Evolutionary conservation across 2,888 invertebrate genomes (phyloP).

Genomic region (Myopa testacea): DNA sequence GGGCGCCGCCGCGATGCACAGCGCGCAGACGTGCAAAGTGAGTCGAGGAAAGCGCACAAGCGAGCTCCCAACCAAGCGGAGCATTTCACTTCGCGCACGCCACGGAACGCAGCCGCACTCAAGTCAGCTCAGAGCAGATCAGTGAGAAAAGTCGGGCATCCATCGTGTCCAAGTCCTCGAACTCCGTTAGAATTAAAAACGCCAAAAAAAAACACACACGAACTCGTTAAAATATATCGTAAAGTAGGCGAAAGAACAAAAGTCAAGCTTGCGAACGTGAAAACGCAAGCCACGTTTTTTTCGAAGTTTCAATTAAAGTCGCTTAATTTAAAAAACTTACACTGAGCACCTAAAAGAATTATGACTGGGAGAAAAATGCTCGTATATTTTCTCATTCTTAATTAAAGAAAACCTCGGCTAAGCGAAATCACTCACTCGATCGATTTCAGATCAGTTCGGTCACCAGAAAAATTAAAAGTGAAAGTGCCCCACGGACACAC

Average conservation of each 20-base stretch:
- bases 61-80: constrained; percentile 52
- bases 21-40: constrained; percentile 65
- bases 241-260: too few relatives aligned
- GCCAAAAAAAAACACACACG: background rate
- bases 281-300: too few relatives aligned
- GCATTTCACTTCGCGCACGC: constrained; percentile 32
- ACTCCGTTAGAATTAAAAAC: background rate
- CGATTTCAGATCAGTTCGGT: background rate
- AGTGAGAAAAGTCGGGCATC: constrained; percentile 8
- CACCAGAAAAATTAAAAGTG: constrained; percentile 52
- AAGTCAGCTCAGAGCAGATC: constrained; percentile 20
- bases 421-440: background rate
- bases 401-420: background rate
- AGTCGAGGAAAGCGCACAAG: constrained; percentile 64
- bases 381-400: background rate
- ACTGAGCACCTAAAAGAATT: background rate
- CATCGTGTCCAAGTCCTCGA: background rate
- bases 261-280: too few relatives aligned
- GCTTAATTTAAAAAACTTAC: background rate
- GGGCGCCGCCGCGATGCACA: constrained; percentile 62
- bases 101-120: constrained; percentile 19
- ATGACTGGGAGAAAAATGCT: background rate
- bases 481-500: constrained; percentile 51
- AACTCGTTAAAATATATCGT: too few relatives aligned
- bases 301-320: too few relatives aligned